phyloP scores from a whole-genome alignment of 2,113 vertebrate genomes.

The Nematolebias whitei region DNA sequence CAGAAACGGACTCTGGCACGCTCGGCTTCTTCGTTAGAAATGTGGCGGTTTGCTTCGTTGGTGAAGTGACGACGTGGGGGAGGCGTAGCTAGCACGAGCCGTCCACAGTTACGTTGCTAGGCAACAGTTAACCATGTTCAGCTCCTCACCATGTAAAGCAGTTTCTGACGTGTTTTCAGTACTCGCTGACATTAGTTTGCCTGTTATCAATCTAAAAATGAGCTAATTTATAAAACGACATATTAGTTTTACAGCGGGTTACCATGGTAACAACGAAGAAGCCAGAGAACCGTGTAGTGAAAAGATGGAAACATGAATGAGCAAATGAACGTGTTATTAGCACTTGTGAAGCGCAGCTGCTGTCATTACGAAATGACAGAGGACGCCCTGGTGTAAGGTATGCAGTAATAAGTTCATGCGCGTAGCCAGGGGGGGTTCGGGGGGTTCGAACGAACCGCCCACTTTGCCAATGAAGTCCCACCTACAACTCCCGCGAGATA shows the following conservation, averaged over 20 bases:
- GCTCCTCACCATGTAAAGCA: neutral
- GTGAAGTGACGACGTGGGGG: conserved; percentile 64
- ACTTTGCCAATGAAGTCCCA: too few species aligned
- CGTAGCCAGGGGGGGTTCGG: too few species aligned
- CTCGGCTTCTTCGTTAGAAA: conserved; percentile 50
- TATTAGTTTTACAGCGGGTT: conserved; percentile 26
- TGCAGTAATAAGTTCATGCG: conserved; percentile 16
- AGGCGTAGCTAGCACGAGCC: conserved; percentile 57
- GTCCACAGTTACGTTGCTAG: conserved; percentile 51
- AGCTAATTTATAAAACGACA: neutral
- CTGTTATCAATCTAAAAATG: neutral
- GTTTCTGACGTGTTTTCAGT: neutral
- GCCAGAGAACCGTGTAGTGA: too few species aligned
- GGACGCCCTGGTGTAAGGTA: conserved; percentile 33
- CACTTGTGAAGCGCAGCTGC: neutral
- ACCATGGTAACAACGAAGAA: conserved; percentile 58
- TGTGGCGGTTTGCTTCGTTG: conserved; percentile 61
- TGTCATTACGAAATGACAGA: neutral
- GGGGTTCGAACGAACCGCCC: too few species aligned
- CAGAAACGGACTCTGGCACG: neutral
- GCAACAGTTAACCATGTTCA: conserved; percentile 53
- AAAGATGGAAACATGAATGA: too few species aligned
- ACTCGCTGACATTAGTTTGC: too few species aligned
- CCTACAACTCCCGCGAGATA: too few species aligned
- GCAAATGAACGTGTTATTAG: neutral